Base-by-base conservation (phyloP, 2,888 invertebrate genomes). In the Rhynchonema sp. region DNA sequence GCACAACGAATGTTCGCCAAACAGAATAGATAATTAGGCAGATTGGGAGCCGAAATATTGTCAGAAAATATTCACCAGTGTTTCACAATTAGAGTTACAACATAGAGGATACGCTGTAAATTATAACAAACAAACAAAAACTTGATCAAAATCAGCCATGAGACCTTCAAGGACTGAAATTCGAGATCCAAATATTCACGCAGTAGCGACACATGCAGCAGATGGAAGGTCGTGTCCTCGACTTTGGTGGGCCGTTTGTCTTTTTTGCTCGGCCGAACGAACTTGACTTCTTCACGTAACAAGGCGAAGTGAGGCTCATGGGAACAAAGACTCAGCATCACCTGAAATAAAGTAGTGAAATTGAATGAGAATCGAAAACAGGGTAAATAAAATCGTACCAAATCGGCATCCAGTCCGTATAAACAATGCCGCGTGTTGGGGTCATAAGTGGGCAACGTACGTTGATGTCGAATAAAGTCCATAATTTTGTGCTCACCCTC, bases 401-500 rank as follows among this genome's bases (percentile, higher is more conserved):
- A 81, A 80, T 98, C 96, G 1, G 96, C 94, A 76, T 98, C 96
- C 28, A 94, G 79, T 0, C 96, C 96, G 73, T 96, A 96, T 57
- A 98, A 80, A 73, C 96, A 98, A 75, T 98, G 96, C 25, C 91
- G 66, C 0, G 90, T 92, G 73, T 91, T 86, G 0, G 86, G 83
- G 74, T 94, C 84, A 72, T 90, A 90, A 62, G 82, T 83, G 0
- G 85, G 82, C 72, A 85, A 83, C 0, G 87, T 81, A 67, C 87
- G 85, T 69, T 87, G 80, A 20, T 73, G 74, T 1, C 96, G 81
- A 66, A 98, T 94, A 72, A 89, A 96, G 74, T 96, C 96, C 94
- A 96, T 94, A 63, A 96, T 90, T 77, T 96, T 96, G 73, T 92
- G 92, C 74, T 94, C 92, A 1, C 92, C 96, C 79, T 96, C 96